Percentiles rank a stretch among this genome's conserved stretches.
Conservation (phyloP, 2,888 invertebrate species). For the Thereva unica region DNA sequence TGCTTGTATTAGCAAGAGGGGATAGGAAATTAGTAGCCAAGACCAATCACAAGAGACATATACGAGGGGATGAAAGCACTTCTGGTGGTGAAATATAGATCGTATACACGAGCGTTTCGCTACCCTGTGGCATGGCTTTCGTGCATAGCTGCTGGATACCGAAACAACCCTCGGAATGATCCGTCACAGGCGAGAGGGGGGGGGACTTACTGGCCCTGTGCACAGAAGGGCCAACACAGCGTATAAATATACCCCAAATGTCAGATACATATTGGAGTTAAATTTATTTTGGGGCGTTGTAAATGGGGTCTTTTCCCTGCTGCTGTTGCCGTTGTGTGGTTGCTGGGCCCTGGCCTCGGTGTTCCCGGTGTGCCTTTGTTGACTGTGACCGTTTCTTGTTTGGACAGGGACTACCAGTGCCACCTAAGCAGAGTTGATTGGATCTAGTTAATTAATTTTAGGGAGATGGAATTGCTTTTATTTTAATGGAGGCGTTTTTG, state of each 20-base stretch:
- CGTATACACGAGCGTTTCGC: neutral
- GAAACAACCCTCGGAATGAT: no score
- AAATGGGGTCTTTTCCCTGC: neutral
- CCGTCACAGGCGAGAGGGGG: no score
- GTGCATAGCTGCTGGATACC: no score
- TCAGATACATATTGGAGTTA: constrained; percentile 32
- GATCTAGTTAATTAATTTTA: no score
- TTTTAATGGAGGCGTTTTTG: no score
- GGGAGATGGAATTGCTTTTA: no score
- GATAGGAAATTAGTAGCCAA: constrained; percentile 39
- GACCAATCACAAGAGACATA: constrained; percentile 36
- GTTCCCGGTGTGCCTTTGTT: no score
- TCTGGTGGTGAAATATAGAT: constrained; percentile 8
- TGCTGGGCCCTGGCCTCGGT: neutral
- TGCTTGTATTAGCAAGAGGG: constrained; percentile 34
- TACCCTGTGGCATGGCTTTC: no score
- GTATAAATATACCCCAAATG: constrained; percentile 25
- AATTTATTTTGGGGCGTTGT: constrained; percentile 24
- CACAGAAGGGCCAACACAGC: constrained; percentile 22
- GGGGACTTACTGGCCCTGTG: neutral
- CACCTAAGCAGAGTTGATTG: no score
- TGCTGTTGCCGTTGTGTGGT: neutral
- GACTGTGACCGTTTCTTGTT: no score
- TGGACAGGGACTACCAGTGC: no score
- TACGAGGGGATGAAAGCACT: constrained; percentile 36